Evolutionary conservation across 2,797 vertebrate species (phyloP), one percentile per base, ranked within the genome.

Genomic region (Apodemus agrarius): DNA sequence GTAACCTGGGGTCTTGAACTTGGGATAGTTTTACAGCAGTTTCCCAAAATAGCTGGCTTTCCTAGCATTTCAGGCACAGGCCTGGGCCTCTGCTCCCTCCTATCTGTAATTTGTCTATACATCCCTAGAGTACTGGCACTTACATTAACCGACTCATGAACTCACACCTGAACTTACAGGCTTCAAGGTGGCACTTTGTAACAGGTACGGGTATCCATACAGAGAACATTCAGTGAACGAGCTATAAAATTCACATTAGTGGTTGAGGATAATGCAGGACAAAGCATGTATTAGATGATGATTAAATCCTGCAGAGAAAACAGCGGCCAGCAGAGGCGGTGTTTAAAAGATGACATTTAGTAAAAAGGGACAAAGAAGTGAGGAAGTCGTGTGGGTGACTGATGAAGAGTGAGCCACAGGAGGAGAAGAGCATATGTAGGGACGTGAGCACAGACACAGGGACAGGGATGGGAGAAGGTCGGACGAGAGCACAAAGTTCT

Each of bases 251-350:
- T 94, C 84, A 91, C 4, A 81, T 63, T 76, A 82, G 75, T 49
- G 3, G 3, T 34, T 75, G 31, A 90, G 37, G 46, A 82, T 31
- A 91, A 75, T 67, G 29, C 72, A 85, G 67, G 29, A n/a, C 74
- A 95, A 92, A 85, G 87, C 49, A 82, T 24, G 79, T 57, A 65
- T 88, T 65, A 76, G 22, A 46, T 69, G 52, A 19, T 72, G 84
- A 4, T 63, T 69, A 89, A 96, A n/a, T 37, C 40, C 76, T 90
- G 37, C 26, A 34, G 92, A 92, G 86, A 82, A 93, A 87, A 83
- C 76, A 93, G 80, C 76, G 40, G 29, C 29, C 72, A 76, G 65
- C 72, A 24, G 83, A 90, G 17, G 13, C 78, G 61, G 90, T 37
- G 92, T 11, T 87, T 76, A 93, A 67, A 89, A 85, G 57, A 80